phyloP scores from a whole-genome alignment of 2,888 invertebrate genomes.

The Diachrysia chrysitis region DNA sequence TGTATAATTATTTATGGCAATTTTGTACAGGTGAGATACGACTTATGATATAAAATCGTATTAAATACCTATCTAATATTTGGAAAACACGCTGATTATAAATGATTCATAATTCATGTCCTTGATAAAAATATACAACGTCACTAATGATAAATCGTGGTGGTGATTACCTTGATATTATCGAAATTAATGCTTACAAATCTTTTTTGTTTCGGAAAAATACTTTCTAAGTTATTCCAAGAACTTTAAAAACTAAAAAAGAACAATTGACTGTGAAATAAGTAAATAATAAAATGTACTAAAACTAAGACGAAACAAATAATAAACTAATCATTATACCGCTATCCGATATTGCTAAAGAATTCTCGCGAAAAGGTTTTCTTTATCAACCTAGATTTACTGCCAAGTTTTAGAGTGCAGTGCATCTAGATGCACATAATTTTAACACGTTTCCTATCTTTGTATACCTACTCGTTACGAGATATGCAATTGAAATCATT shows the following conservation, averaged over 20 bases:
- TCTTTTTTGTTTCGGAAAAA: too few relatives aligned
- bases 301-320: not conserved
- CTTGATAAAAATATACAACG: not conserved
- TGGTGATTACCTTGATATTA: too few relatives aligned
- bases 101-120: not conserved
- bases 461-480: not conserved
- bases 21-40: too few relatives aligned
- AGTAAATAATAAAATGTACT: too few relatives aligned
- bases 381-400: not conserved
- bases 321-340: not conserved
- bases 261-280: too few relatives aligned
- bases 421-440: not conserved
- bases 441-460: constrained; percentile 3
- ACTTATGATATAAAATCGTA: too few relatives aligned
- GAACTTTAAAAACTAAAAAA: too few relatives aligned
- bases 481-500: not conserved
- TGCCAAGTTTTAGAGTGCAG: not conserved
- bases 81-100: not conserved
- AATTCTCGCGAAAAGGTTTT: not conserved
- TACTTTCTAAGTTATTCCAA: too few relatives aligned
- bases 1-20: too few relatives aligned
- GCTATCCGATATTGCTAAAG: not conserved
- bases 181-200: too few relatives aligned
- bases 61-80: not conserved
- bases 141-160: not conserved